Conservation (phyloP, 35 echinoderm and acorn worm species). For the Ophiothrix spiculata region DNA sequence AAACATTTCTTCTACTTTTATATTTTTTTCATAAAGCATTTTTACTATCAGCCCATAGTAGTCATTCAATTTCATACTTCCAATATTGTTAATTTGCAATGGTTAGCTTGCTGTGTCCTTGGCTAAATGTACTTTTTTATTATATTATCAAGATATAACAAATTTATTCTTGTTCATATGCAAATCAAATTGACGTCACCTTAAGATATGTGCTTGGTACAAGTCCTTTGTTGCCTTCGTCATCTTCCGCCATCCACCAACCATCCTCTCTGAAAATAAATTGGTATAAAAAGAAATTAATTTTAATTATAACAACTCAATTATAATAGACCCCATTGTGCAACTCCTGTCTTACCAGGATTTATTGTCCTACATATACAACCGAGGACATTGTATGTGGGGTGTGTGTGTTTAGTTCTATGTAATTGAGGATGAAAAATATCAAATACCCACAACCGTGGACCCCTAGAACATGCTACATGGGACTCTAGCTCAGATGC, state of each 20-base stretch:
- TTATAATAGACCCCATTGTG: no score
- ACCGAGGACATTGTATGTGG: no score
- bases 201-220: conserved; percentile 98
- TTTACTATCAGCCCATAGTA: neutral
- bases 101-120: neutral
- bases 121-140: neutral
- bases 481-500: no score
- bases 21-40: neutral
- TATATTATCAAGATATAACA: neutral
- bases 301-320: no score
- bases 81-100: neutral
- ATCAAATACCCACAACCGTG: no score
- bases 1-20: neutral
- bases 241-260: conserved; percentile 99
- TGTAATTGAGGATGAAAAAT: no score
- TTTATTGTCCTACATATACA: no score
- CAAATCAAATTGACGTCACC: no score
- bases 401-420: no score
- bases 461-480: no score
- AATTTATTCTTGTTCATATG: neutral
- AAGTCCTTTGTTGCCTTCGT: conserved; percentile 86
- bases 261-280: conserved; percentile 80
- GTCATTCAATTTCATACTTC: neutral
- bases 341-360: no score
- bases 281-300: no score